Percentiles rank a stretch among this genome's conserved stretches.
Conservation (phyloP, 2,113 vertebrate genomes). For the Taxidea taxus region DNA sequence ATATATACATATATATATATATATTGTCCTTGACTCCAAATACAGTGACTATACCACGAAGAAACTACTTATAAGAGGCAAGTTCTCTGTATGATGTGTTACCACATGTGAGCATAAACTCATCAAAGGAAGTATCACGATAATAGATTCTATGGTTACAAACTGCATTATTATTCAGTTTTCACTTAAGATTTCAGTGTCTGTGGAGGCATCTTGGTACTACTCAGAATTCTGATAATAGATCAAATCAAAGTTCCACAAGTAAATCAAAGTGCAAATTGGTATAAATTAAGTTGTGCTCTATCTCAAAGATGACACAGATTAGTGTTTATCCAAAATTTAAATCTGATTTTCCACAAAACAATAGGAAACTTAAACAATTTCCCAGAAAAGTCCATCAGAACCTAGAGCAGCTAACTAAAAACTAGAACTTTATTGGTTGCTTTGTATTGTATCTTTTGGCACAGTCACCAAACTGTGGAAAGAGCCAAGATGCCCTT, state of each 20-base stretch:
- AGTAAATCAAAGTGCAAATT: conserved; percentile 19
- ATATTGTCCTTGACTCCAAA: background rate
- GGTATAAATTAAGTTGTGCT: background rate
- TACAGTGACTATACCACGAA: background rate
- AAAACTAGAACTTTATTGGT: background rate
- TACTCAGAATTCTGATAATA: background rate
- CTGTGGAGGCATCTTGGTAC: background rate
- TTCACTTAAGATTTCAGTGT: conserved; percentile 27
- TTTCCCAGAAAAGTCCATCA: background rate
- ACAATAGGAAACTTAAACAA: background rate
- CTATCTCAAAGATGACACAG: conserved; percentile 4
- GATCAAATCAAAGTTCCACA: background rate
- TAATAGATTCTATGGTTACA: background rate
- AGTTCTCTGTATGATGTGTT: background rate
- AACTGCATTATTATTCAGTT: background rate
- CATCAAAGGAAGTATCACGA: background rate
- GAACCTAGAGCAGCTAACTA: background rate
- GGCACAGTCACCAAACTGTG: too few relatives aligned
- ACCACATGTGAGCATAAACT: background rate
- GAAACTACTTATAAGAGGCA: background rate
- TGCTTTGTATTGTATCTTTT: background rate
- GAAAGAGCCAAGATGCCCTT: too few relatives aligned
- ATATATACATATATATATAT: background rate
- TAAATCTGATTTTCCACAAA: background rate
- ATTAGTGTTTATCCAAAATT: background rate